These are phyloP conservation scores for Aplidium turbinatum DNA, from an alignment of 23 tunicate species.

Conservation along the genomic window DNA sequence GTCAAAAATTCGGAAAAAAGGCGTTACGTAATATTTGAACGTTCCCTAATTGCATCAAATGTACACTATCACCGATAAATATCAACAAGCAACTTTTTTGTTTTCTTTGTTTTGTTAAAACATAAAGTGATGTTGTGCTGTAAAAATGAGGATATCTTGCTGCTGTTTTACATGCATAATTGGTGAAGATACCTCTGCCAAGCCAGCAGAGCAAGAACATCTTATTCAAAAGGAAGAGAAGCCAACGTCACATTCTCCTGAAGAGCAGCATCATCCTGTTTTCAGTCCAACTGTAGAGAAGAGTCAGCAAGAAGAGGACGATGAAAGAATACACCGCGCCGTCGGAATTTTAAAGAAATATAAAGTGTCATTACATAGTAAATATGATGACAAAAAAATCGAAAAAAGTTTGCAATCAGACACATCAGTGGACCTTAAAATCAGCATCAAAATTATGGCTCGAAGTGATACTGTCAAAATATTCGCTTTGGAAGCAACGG, in stretches of 20 bases:
- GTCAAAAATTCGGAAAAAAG: no score
- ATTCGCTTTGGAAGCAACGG: slow-evolving; percentile 68
- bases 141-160: slow-evolving; percentile 80
- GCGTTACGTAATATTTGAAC: no score
- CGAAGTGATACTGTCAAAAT: slow-evolving; percentile 58
- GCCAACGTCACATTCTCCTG: slow-evolving; percentile 7
- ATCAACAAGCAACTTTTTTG: no score
- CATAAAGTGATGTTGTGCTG: no score
- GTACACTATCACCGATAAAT: no score
- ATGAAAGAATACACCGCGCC: slow-evolving; percentile 34
- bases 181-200: slow-evolving; percentile 44
- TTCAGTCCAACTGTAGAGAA: neutral
- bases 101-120: no score
- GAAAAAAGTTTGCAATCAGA: neutral
- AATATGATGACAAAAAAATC: neutral
- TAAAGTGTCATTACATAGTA: slow-evolving; percentile 35
- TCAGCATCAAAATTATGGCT: slow-evolving; percentile 68
- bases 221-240: slow-evolving; percentile 29
- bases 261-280: neutral
- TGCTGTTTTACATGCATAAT: slow-evolving; percentile 84
- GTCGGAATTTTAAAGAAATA: slow-evolving; percentile 61
- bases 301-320: neutral
- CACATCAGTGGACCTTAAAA: slow-evolving; percentile 28
- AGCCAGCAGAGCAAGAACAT: slow-evolving; percentile 40
- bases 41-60: no score